phyloP scores from a whole-genome alignment of 2,113 vertebrate genomes.

The Oreochromis niloticus region DNA sequence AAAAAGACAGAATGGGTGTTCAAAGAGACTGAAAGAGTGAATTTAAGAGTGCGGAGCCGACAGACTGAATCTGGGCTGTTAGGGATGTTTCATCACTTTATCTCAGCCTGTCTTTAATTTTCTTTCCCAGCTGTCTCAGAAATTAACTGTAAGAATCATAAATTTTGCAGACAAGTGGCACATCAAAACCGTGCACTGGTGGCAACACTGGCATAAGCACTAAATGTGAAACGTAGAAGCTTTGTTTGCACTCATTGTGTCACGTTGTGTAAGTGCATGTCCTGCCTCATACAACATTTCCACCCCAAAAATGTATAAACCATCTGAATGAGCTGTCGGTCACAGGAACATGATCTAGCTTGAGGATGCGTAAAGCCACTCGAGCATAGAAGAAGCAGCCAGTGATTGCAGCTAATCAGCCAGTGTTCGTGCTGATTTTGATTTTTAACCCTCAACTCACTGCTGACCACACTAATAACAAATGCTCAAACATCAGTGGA shows the following conservation, averaged over 20 bases:
- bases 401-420: not conserved
- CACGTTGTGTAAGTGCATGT: not conserved
- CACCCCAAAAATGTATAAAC: not conserved
- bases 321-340: not conserved
- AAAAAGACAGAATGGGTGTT: not conserved
- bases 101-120: not conserved
- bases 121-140: not conserved
- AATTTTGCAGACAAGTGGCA: not conserved
- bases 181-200: not conserved
- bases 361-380: not conserved
- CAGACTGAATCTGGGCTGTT: not conserved
- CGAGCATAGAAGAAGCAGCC: not conserved
- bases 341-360: not conserved
- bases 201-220: not conserved
- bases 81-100: conserved; percentile 11
- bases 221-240: not conserved
- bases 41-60: not conserved
- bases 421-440: not conserved
- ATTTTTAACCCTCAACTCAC: not conserved
- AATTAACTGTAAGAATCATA: not conserved
- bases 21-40: conserved; percentile 19
- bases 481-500: not conserved
- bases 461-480: not conserved
- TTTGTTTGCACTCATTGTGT: not conserved
- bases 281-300: not conserved